phyloP scores from a whole-genome alignment of 2,113 vertebrate genomes.

The Tetrao urogallus region DNA sequence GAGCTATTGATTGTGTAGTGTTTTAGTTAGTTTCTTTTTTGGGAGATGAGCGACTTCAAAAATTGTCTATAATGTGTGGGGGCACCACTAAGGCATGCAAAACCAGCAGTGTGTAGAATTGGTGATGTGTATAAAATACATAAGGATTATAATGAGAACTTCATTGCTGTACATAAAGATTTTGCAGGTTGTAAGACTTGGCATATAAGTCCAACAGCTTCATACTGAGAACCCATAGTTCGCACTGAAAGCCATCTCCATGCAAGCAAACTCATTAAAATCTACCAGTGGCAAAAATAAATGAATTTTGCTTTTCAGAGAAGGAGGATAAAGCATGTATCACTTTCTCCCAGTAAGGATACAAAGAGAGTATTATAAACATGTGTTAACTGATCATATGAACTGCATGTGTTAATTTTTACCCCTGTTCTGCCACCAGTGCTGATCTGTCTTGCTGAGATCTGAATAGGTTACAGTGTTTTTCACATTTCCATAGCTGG shows the following conservation, averaged over 20 bases:
- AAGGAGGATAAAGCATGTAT: neutral
- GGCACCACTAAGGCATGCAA: neutral
- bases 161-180: neutral
- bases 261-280: neutral
- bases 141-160: neutral
- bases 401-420: neutral
- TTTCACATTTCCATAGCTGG: conserved; percentile 6
- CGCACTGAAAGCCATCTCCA: neutral
- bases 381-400: neutral
- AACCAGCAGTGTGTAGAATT: neutral
- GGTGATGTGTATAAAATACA: neutral
- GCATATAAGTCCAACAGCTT: neutral
- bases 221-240: neutral
- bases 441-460: neutral
- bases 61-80: neutral
- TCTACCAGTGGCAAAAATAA: neutral
- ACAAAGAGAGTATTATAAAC: conserved; percentile 39
- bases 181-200: neutral
- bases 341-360: neutral
- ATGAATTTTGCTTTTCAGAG: neutral
- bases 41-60: neutral
- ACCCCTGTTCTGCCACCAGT: neutral
- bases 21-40: neutral
- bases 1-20: neutral
- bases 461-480: neutral